These are phyloP conservation scores for Tamandua tetradactyla DNA, from an alignment of 2,797 vertebrate genomes.

Conservation along the genomic window DNA sequence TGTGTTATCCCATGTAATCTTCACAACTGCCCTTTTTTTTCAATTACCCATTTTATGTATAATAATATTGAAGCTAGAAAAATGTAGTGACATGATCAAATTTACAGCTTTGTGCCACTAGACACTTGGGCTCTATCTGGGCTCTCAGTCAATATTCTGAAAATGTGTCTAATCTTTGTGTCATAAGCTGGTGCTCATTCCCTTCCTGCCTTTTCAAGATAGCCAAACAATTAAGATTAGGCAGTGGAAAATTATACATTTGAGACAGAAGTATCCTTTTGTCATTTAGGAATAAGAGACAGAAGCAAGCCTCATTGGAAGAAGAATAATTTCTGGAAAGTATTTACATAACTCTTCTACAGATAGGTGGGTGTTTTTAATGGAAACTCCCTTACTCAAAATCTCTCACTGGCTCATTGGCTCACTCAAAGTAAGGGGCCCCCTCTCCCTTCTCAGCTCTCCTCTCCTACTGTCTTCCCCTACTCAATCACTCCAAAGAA, in stretches of 20 bases:
- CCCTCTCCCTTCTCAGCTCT: fast-evolving
- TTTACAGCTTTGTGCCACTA: fast-evolving
- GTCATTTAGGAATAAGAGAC: neutral
- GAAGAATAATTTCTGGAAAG: neutral
- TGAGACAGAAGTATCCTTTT: neutral
- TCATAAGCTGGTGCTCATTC: fast-evolving
- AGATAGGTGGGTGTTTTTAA: neutral
- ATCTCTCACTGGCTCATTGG: neutral
- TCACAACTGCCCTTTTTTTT: fast-evolving
- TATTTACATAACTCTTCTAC: fast-evolving
- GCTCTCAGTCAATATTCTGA: no score
- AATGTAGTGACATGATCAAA: neutral
- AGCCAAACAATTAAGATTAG: neutral
- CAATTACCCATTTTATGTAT: neutral
- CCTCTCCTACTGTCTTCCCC: fast-evolving
- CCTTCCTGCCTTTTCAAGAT: neutral
- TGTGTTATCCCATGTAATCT: no score
- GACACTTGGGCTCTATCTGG: neutral
- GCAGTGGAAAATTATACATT: neutral
- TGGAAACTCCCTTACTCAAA: neutral
- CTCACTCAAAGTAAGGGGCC: neutral
- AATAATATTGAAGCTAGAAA: neutral
- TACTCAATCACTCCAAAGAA: fast-evolving
- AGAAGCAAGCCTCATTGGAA: neutral
- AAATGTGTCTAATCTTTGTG: fast-evolving